Conservation (phyloP, 2,797 vertebrate genomes). For the Epinephelus malabaricus region DNA sequence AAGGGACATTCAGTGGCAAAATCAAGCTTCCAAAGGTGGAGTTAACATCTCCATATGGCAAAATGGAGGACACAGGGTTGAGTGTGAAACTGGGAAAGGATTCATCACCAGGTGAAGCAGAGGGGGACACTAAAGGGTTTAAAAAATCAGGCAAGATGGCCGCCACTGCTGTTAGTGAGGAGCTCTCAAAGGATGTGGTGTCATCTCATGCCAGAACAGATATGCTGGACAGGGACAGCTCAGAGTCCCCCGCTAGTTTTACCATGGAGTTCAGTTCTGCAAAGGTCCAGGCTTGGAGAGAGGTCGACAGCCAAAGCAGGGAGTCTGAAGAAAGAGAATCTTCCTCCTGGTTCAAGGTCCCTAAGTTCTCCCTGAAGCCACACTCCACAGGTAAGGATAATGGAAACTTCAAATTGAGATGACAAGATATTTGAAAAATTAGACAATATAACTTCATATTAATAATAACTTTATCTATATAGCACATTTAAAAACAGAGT, state of each 20-base stretch:
- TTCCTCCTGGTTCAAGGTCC: constrained; percentile 88
- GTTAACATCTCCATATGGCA: constrained; percentile 84
- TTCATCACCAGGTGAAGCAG: constrained; percentile 48
- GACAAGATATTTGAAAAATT: not conserved
- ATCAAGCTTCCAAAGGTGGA: constrained; percentile 88
- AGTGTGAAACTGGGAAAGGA: constrained; percentile 61
- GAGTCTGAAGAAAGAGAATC: constrained; percentile 79
- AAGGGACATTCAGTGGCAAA: constrained; percentile 76
- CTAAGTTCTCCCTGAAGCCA: constrained; percentile 88
- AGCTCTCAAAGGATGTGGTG: constrained; percentile 64
- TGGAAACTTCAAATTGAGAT: not conserved
- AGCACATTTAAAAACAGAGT: too few species aligned
- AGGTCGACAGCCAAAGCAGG: constrained; percentile 60
- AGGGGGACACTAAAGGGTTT: constrained; percentile 41
- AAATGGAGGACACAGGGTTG: constrained; percentile 65
- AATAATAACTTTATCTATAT: too few species aligned
- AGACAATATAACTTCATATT: too few species aligned
- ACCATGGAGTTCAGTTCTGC: constrained; percentile 76
- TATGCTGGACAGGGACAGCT: constrained; percentile 82
- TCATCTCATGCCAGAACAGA: constrained; percentile 84
- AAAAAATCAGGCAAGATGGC: constrained; percentile 76
- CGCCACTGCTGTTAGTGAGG: constrained; percentile 72
- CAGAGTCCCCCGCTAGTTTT: constrained; percentile 69
- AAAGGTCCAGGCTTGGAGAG: constrained; percentile 71
- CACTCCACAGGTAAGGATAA: constrained; percentile 82